phyloP scores from a whole-genome alignment of 2,797 vertebrate species.

The Pipistrellus kuhlii region DNA sequence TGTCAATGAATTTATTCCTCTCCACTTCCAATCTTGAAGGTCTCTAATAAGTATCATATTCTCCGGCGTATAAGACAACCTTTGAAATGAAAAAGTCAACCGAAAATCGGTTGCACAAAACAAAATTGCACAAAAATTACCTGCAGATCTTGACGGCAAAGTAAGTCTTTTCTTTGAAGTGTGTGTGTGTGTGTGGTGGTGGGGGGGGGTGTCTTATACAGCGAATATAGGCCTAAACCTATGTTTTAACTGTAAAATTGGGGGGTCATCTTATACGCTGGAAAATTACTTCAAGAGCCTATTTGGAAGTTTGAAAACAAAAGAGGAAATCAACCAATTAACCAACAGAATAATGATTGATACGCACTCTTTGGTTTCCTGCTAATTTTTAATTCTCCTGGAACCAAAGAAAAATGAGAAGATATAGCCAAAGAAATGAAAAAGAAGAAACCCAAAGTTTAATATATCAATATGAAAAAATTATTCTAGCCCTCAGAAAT shows the following conservation, averaged over 20 bases:
- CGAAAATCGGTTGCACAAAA: no score
- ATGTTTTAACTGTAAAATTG: no score
- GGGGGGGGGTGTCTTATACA: no score
- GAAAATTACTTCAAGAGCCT: neutral
- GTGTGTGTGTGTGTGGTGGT: no score
- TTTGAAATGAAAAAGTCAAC: no score
- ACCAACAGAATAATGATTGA: neutral
- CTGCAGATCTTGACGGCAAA: no score
- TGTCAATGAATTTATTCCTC: neutral
- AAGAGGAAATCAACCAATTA: neutral
- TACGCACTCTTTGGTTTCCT: neutral
- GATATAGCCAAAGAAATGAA: neutral
- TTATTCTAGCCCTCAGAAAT: neutral
- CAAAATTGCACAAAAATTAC: no score
- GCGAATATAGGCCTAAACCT: no score
- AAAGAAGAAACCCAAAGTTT: neutral
- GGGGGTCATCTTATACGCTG: no score
- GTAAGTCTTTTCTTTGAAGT: no score
- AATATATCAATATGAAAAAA: neutral
- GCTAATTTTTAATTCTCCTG: neutral
- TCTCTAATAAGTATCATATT: neutral
- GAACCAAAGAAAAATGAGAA: neutral
- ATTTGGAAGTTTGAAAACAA: constrained; percentile 26
- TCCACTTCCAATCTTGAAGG: neutral
- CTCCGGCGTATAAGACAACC: no score